Percentiles rank a stretch among this genome's conserved stretches.
phyloP scores from a whole-genome alignment of 1,140 invertebrate genomes.

The Trachelipus rathkii region DNA sequence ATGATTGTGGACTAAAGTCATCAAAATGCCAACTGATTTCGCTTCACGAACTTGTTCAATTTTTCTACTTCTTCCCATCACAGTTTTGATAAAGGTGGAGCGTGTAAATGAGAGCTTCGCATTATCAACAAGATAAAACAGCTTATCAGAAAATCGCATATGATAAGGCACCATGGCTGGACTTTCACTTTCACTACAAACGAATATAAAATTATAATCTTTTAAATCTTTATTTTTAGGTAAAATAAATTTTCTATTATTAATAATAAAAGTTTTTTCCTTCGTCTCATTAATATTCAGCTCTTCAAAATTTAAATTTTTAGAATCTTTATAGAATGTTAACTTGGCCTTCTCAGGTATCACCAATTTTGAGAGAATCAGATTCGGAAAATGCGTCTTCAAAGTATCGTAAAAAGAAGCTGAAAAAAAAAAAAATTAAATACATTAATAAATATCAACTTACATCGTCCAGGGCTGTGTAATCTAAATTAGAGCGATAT shows the following conservation, averaged over 20 bases:
- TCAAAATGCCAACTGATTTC: conserved; percentile 75
- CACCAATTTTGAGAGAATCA: neutral
- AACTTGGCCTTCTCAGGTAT: neutral
- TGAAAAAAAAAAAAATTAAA: neutral
- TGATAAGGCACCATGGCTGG: conserved; percentile 56
- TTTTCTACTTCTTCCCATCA: conserved; percentile 74
- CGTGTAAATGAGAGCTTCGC: conserved; percentile 37
- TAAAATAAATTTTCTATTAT: conserved; percentile 43
- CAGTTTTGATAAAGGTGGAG: conserved; percentile 47
- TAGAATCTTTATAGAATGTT: neutral
- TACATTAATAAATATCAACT: neutral
- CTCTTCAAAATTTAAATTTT: neutral
- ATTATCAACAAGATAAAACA: conserved; percentile 53
- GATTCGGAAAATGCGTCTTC: neutral
- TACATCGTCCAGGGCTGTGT: neutral
- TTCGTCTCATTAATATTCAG: neutral
- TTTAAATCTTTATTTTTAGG: conserved; percentile 45
- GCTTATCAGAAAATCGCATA: conserved; percentile 52
- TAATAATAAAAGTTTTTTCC: conserved; percentile 37
- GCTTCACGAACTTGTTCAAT: conserved; percentile 87
- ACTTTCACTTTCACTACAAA: conserved; percentile 53
- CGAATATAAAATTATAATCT: conserved; percentile 57
- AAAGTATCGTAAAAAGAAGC: neutral
- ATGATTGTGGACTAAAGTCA: conserved; percentile 77
- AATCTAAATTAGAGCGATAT: neutral